These are phyloP conservation scores for Pogonomyrmex barbatus DNA, from an alignment of 1,140 invertebrate genomes.

Conservation along the genomic window DNA sequence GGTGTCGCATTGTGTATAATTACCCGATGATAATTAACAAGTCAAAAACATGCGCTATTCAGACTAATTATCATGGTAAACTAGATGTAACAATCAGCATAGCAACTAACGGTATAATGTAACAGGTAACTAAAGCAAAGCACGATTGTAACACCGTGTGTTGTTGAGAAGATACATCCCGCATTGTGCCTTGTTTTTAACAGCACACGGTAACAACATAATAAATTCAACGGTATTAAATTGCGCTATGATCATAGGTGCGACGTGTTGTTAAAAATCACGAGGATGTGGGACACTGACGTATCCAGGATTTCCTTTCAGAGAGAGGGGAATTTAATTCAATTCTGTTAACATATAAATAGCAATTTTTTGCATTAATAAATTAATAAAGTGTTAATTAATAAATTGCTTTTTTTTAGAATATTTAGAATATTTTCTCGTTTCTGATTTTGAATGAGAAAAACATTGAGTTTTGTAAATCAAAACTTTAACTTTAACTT, in stretches of 20 bases:
- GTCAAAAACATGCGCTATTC: constrained; percentile 34
- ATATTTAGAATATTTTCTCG: too few species aligned
- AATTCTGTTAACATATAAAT: too few species aligned
- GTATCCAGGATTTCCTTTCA: too few species aligned
- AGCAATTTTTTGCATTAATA: too few species aligned
- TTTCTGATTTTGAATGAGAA: too few species aligned
- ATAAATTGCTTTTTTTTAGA: too few species aligned
- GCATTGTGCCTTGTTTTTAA: constrained; percentile 9
- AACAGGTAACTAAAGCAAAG: background rate
- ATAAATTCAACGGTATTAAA: constrained; percentile 28
- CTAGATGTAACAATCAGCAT: constrained; percentile 6
- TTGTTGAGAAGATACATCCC: background rate
- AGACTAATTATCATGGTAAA: constrained; percentile 46
- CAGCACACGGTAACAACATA: background rate
- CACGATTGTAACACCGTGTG: constrained; percentile 13
- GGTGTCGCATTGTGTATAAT: background rate
- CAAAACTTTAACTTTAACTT: too few species aligned
- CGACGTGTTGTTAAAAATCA: background rate
- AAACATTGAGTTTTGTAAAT: too few species aligned
- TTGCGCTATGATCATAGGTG: background rate
- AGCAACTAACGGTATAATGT: background rate
- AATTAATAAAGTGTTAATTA: too few species aligned
- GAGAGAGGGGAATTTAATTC: too few species aligned
- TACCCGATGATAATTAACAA: background rate
- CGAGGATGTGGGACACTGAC: too few species aligned